Conservation (phyloP, 2,888 invertebrate species). For the Sipha maydis region DNA sequence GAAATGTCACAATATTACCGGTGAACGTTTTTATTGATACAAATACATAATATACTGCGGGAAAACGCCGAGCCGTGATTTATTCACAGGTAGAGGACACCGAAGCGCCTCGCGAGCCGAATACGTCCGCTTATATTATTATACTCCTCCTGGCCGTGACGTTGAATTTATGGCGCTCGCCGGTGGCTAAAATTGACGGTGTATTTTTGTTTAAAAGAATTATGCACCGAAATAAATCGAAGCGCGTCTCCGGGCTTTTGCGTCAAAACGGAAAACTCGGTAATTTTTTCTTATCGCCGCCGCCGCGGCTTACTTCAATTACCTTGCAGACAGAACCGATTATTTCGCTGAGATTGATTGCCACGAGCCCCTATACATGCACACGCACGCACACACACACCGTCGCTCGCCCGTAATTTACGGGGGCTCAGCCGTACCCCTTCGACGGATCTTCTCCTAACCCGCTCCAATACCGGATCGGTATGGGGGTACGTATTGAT, state of each 20-base stretch:
- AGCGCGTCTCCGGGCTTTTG: conserved; percentile 16
- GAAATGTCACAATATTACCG: not conserved
- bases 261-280: conserved; percentile 52
- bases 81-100: not conserved
- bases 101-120: not conserved
- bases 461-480: not conserved
- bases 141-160: not conserved
- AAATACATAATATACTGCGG: not conserved
- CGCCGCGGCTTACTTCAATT: conserved; percentile 46
- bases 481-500: not conserved
- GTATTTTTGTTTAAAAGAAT: conserved; percentile 51
- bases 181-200: conserved; percentile 25
- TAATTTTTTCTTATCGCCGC: conserved; percentile 40
- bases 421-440: conserved; percentile 13
- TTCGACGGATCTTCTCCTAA: not conserved
- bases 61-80: conserved; percentile 7
- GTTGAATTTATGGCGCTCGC: conserved; percentile 13
- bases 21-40: conserved; percentile 3
- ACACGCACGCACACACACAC: not conserved
- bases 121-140: too few species aligned
- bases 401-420: conserved; percentile 46
- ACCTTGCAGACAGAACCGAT: conserved; percentile 58
- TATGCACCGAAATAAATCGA: conserved; percentile 58
- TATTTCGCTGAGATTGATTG: conserved; percentile 60
- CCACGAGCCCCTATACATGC: not conserved